Evolutionary conservation across 2,113 vertebrate genomes (phyloP), one percentile per base, ranked within the genome.

Genomic region (Phrynosoma platyrhinos): DNA sequence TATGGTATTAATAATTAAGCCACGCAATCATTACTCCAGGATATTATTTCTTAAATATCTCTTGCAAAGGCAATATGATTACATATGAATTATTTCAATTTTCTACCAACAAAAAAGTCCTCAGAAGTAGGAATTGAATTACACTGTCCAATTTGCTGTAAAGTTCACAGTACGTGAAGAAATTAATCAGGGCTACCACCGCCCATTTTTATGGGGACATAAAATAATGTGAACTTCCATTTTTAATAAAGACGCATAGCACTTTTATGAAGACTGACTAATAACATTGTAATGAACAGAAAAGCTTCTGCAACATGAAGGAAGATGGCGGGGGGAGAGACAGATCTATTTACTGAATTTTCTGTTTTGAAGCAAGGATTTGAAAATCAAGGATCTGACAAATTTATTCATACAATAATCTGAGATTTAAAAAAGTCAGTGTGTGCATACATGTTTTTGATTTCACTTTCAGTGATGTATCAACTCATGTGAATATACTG

Each of bases 171-270:
- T 96, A 97, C 96, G 97, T 97, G 97, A 97, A 98, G 97, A 97
- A 97, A 98, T 98, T 97, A 98, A 98, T 98, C 97, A 96, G 95
- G 95, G 96, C 96, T 96, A 95, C 97, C 97, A 97, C 96, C 98
- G 97, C 97, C 98, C 95, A 95, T 95, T 96, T 98, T 99, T 98
- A 98, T 97, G 97, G 97, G 96, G 96, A 97, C 98, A 97, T 99
- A 98, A 99, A 98, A 98, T 97, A 96, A 97, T 97, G 98, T 98
- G 97, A 98, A 97, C 97, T 98, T 98, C 97, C 98, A 97, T 97
- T 97, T 98, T 98, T 98, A 98, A 98, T 98, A 98, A 98, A 98
- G 97, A 98, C 97, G 95, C 97, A 96, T 96, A 95, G 97, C 96
- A 94, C 97, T 98, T 98, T 98, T 98, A 98, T 98, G 97, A 98